Base-by-base conservation (phyloP, 2,797 vertebrate species). In the Micropoecilia bifurca region DNA sequence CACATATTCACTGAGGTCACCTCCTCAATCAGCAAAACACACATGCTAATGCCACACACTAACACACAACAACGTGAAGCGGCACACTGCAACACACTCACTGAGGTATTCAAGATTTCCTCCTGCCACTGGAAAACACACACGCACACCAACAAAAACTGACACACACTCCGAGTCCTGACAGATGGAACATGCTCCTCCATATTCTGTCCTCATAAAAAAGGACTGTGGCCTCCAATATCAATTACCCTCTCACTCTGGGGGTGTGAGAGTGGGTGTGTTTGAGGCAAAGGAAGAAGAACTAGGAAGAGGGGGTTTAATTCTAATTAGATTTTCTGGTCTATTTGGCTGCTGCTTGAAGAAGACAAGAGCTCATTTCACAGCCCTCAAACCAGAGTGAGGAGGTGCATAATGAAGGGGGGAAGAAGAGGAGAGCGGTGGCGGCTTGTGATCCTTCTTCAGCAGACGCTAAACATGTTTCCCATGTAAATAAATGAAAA, bases 321-420 rank as follows among this genome's bases (percentile, higher is more conserved):
- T 86, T 90, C 89, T 95, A 95, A 96, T 95, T 93, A 94, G 91
- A 95, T 95, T 94, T 91, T 91, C 87, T 84, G 90, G 82, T 90
- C 85, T 88, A 87, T 93, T 91, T 92, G 88, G 86, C 78, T 78
- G 86, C 86, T 89, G 87, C 79, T 91, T 55, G 22, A 88, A 68
- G 80, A 87, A n/a, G 72, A 92, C 50, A 61, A 90, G 88, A 92
- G 91, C 88, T 90, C 79, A 75, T 91, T 94, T 93, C 87, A 93
- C 88, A 85, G 87, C 81, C 89, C 81, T 91, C 85, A 50, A 82
- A 90, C 76, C 66, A 91, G 83, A 82, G 43, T 59, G 76, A 85
- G 79, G 83, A 87, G 50, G 72, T 68, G 85, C 76, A 91, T 85
- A 84, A 89, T 83, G 69, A 84, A 48, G 85, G 68, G 46, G 46